Evolutionary conservation across 1,140 invertebrate species (phyloP).

Genomic region (Acromyrmex charruanus): DNA sequence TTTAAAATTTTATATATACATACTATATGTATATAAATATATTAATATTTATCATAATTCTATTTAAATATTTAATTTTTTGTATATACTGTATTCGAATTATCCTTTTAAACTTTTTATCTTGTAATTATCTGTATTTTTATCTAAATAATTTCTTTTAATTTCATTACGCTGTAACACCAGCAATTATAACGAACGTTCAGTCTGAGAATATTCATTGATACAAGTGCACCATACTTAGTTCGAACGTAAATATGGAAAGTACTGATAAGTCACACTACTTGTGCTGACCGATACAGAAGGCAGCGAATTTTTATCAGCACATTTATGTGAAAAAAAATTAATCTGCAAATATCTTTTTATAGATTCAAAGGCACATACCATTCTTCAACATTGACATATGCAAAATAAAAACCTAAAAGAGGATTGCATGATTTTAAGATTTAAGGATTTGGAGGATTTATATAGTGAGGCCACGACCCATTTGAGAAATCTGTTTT

Average conservation of each 20-base stretch:
- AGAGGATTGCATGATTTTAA: not conserved
- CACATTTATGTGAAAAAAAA: not conserved
- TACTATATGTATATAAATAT: not conserved
- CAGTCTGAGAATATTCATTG: constrained; percentile 32
- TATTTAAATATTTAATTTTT: constrained; percentile 10
- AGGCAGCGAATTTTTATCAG: constrained; percentile 3
- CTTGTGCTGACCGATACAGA: constrained; percentile 24
- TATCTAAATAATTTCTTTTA: constrained; percentile 14
- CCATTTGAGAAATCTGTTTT: not conserved
- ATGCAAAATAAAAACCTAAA: not conserved
- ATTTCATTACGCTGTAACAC: not conserved
- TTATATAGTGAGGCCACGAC: not conserved
- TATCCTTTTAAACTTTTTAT: not conserved
- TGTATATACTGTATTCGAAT: not conserved
- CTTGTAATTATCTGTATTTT: not conserved
- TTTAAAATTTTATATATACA: not conserved
- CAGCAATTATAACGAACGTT: not conserved
- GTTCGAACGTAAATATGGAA: constrained; percentile 33
- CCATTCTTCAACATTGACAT: not conserved
- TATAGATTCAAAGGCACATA: not conserved
- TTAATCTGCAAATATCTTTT: not conserved
- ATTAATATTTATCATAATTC: not conserved
- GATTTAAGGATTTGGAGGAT: not conserved
- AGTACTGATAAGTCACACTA: constrained; percentile 51
- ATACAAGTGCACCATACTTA: constrained; percentile 35